A percentile compares a stretch with the other conserved stretches of the same genome.
Conservation (phyloP, 2,113 vertebrate genomes). For the Carassius carassius region DNA sequence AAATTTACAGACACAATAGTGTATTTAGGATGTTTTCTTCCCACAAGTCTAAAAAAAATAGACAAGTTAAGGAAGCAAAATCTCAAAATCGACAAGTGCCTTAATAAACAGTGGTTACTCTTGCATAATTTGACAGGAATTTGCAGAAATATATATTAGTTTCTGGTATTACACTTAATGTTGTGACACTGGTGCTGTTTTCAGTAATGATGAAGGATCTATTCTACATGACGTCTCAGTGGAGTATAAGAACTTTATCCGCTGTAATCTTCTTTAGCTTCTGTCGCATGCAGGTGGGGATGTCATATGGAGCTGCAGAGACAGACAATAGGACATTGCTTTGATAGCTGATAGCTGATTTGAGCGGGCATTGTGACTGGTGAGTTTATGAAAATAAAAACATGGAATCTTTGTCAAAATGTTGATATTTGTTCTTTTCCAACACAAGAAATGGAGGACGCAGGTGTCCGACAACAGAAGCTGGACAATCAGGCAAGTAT, state of each 20-base stretch:
- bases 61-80: too few species aligned
- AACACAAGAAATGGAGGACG: conserved; percentile 71
- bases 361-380: background rate
- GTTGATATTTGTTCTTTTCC: background rate
- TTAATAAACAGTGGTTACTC: background rate
- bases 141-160: background rate
- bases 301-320: conserved; percentile 56
- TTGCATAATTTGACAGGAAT: background rate
- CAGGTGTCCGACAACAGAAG: conserved; percentile 74
- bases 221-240: conserved; percentile 24
- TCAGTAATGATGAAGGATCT: conserved; percentile 14
- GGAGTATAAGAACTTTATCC: conserved; percentile 78
- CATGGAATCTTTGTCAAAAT: background rate
- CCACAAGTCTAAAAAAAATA: too few species aligned
- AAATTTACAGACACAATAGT: background rate
- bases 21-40: background rate
- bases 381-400: background rate
- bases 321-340: conserved; percentile 36
- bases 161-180: background rate
- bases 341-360: conserved; percentile 4
- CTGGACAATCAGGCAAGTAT: conserved; percentile 76
- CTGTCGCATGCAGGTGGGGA: conserved; percentile 71
- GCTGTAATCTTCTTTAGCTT: conserved; percentile 79
- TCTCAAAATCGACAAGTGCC: background rate
- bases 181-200: background rate